A percentile compares a stretch with the other conserved stretches of the same genome.
Conservation (phyloP, 2,797 vertebrate genomes). For the Discoglossus pictus region DNA sequence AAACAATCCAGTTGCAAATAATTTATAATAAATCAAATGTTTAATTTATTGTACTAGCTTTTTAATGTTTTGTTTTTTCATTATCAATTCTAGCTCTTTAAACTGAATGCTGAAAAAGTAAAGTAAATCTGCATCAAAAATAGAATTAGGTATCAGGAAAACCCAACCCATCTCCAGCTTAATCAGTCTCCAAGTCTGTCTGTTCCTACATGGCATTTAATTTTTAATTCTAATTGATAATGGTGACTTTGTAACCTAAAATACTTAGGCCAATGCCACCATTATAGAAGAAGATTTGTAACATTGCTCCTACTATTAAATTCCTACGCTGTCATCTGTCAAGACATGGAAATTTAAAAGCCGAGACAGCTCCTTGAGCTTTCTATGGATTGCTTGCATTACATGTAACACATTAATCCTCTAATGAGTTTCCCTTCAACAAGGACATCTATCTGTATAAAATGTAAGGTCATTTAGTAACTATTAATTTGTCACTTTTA, state of each 20-base stretch:
- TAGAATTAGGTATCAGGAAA: too few relatives aligned
- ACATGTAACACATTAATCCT: constrained; percentile 46
- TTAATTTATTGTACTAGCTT: too few relatives aligned
- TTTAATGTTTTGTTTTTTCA: too few relatives aligned
- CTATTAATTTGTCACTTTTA: constrained; percentile 66
- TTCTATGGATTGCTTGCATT: constrained; percentile 40
- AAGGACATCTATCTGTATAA: constrained; percentile 50
- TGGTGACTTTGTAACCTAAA: constrained; percentile 42
- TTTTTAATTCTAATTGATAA: constrained; percentile 21
- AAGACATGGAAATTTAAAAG: constrained; percentile 29
- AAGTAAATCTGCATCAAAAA: too few relatives aligned
- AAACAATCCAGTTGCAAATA: too few relatives aligned
- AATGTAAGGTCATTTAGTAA: constrained; percentile 60
- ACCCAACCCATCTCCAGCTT: too few relatives aligned
- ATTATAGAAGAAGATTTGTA: constrained; percentile 30
- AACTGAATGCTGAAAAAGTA: too few relatives aligned
- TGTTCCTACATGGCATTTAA: too few relatives aligned
- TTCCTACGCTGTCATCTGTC: constrained; percentile 34
- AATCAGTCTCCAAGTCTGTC: too few relatives aligned
- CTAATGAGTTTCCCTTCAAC: constrained; percentile 47
- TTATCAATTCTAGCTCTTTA: too few relatives aligned
- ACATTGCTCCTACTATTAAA: constrained; percentile 35
- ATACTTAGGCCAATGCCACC: constrained; percentile 24
- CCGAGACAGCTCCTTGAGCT: constrained; percentile 33
- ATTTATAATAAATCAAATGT: too few relatives aligned